Base-by-base conservation (phyloP, 2,113 vertebrate species). In the Catharus minimus region DNA sequence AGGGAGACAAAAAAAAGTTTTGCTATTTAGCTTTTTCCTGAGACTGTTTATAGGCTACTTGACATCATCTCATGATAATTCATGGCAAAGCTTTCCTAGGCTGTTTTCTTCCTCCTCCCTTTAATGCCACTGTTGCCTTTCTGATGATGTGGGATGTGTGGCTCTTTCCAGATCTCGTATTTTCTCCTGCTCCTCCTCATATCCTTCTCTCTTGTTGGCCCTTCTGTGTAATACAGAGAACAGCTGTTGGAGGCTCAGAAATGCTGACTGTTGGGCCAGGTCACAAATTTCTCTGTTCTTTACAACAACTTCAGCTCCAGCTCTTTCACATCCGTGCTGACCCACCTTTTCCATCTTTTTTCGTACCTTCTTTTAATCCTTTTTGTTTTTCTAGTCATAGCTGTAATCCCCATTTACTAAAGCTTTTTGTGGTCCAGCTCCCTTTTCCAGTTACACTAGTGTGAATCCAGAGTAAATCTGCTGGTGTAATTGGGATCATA, bases 391-490 rank as follows among this genome's bases (percentile, higher is more conserved):
- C 46, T 84, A 58, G n/a, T 84, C 5, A 18, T 43, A 85, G 50
- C 17, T 75, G 77, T 58, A 64, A 65, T 23, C 30, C 39, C 30
- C 38, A 7, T 30, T 90, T 75, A 62, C 46, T 82, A 52, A 58
- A 79, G 43, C 26, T 66, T 90, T 86, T 20, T 82, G 83, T 62
- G 24, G 81, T 65, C 43, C 71, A 85, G 2, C 92, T 93, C 61
- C 92, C 49, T 91, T 55, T 95, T 82, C 84, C 71, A 92, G 75
- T 91, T 81, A 52, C 32, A 33, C 71, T 80, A 13, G 56, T 69
- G 68, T 77, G 39, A 91, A 83, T 82, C 75, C 67, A 77, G 79
- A 80, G 39, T 64, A 91, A 80, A 94, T 94, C 92, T 95, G 88
- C 85, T 80, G 79, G 85, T 91, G 92, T 74, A 77, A 36, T 41